Base-by-base conservation (phyloP, 2,113 vertebrate genomes). In the Amazona vittata region DNA sequence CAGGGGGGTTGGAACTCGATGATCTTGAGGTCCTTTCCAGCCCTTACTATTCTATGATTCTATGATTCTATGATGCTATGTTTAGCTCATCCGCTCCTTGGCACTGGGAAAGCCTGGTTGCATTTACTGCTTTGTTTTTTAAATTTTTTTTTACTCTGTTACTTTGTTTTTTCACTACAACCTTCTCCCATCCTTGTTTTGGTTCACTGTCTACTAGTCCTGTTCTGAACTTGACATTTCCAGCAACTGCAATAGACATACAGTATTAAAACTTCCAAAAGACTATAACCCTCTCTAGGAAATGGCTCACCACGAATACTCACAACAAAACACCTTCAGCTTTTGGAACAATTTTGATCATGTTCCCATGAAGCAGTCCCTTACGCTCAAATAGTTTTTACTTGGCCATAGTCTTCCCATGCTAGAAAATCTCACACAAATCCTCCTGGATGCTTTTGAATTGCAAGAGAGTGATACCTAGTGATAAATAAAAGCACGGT, bases 331-430 rank as follows among this genome's bases (percentile, higher is more conserved):
- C 20, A 46, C 14, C 59, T 68, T 49, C 52, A 75, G 20, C 2
- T 75, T 68, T 77, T 33, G 12, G 22, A 57, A 31, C 2, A 5
- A 11, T 68, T 68, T 18, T 52, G 55, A 4, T 28, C 25, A 0
- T 2, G 2, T 43, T 77, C 28, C n/a, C 5, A 20, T 1, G 1
- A 14, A 47, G 16, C 22, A 41, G 19, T 2, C 15, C 35, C 52
- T 86, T 33, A 2, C 5, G 14, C 8, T 79, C 26, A 41, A 35
- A n/a, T 39, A 35, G 6, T 89, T 18, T 57, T 22, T 43, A 14
- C 10, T 13, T 24, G 9, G 37, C 15, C 17, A 6, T 1, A 2
- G 17, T 35, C 17, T 73, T 18, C 15, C 44, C 37, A 2, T 20
- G 29, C 14, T 60, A n/a, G 15, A 57, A 79, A 29, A 55, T 15